Base-by-base conservation (phyloP, 2,113 vertebrate species). In the Nyctibius bracteatus region DNA sequence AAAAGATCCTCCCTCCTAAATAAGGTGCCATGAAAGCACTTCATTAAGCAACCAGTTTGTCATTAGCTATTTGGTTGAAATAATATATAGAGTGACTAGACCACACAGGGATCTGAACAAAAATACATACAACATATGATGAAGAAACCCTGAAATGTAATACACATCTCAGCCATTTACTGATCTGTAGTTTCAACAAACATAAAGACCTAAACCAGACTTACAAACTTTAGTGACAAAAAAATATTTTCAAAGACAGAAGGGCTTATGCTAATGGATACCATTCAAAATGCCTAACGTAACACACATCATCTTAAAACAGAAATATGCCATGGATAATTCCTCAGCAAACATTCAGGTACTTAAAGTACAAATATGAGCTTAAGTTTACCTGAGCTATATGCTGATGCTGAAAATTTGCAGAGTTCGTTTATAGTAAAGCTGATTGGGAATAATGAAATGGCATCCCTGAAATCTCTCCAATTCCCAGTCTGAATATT, bases 101-200 rank as follows among this genome's bases (percentile, higher is more conserved):
- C 95, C 95, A 97, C 93, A 90, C 93, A 96, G 39, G 49, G 61
- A 90, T 88, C 68, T 65, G 71, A 88, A 83, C 71, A 83, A 83
- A 63, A 96, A 74, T 30, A 44, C 23, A 23, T 66, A 24, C 20
- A 52, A 51, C 10, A 1, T 16, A 78, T 27, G 70, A 18, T 16
- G 22, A 85, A 92, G 44, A 95, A 96, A 87, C 22, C 41, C 59
- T 87, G 96, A 84, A 87, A 90, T 25, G 28, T 27, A 90, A 78
- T 78, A 81, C 54, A 59, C 55, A 75, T 79, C 63, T 91, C 82
- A 59, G 43, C 12, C 71, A 63, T 80, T 94, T 91, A 91, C 57
- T 67, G 61, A 94, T 80, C 67, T 92, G 65, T 20, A 73, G 22
- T 92, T 96, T 92, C 95, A 96, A 94, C 93, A 94, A 90, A 96